Base-by-base conservation (phyloP, 30 jellyfish, hydroid and myxozoan species). In the Cassiopea xamachana region DNA sequence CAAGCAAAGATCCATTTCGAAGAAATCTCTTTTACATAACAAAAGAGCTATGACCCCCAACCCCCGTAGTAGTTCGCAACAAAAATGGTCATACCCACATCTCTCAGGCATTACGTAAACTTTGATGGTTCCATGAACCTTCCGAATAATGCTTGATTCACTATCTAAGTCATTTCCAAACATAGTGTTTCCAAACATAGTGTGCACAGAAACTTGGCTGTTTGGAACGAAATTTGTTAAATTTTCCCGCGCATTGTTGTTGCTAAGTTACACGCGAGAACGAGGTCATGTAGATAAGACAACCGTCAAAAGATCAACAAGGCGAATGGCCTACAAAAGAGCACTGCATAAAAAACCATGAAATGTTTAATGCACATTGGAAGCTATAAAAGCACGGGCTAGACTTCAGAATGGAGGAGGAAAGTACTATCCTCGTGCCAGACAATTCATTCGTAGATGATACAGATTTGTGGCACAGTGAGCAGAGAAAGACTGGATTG, bases 361-460 rank as follows among this genome's bases (percentile, higher is more conserved):
- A 18, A 51, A 61, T 60, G 27, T 2, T 2, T 10, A 27, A 27
- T 19, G 2, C 13, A 9, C 10, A 16, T 27, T 82, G 27, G 9
- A 10, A 43, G 4, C 27, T 10, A 7, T 39, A 82, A 49, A 17
- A 59, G 70, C 55, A 64, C 62, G 1, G 6, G 45, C 12, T 50
- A 13, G 1, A 15, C 43, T 7, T 17, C 17, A 48, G 13, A 1
- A 78, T 79, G 95, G 91, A 88, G 1, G 91, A 80, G 58, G 91
- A 79, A 9, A 91, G 79, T 14, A 92, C 75, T 14, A 81, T 61
- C 68, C 73, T 76, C 45, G 97, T 84, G 43, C 97, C 97, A 6
- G 93, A 90, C 55, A 90, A 90, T 69, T 90, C 97, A 68, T 71
- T 75, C 67, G 89, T 83, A 18, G 97, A 90, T 80, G 89, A 77